Conservation (phyloP, 2,888 invertebrate genomes). For the Ochropleura plecta region DNA sequence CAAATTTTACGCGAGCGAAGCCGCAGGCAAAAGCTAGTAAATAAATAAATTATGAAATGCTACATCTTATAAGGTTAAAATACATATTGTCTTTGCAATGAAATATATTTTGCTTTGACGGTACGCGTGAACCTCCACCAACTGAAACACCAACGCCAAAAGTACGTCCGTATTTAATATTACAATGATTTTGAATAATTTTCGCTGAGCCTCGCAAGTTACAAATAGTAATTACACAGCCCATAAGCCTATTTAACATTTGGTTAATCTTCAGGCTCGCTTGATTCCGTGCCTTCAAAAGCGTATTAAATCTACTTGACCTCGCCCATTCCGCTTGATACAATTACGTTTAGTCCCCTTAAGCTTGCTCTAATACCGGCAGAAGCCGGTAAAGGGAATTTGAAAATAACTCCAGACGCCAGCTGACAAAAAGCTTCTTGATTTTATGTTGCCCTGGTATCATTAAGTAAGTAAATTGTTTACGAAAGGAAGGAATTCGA, state of each 20-base stretch:
- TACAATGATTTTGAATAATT: constrained; percentile 29
- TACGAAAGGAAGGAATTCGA: constrained; percentile 23
- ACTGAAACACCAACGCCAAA: neutral
- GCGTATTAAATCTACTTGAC: constrained; percentile 61
- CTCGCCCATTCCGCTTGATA: constrained; percentile 56
- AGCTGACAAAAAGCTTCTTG: constrained; percentile 46
- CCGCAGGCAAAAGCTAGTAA: too few relatives aligned
- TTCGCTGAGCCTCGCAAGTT: constrained; percentile 19
- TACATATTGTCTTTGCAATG: neutral
- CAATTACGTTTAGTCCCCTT: constrained; percentile 65
- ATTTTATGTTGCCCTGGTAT: constrained; percentile 38
- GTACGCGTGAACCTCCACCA: neutral
- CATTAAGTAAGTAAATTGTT: constrained; percentile 33
- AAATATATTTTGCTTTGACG: neutral
- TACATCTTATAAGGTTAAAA: neutral
- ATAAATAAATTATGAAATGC: too few relatives aligned
- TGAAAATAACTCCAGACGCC: constrained; percentile 49
- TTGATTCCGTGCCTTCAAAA: constrained; percentile 38
- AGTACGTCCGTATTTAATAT: neutral
- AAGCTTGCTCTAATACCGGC: constrained; percentile 55
- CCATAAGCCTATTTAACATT: constrained; percentile 48
- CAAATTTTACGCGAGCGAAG: too few relatives aligned
- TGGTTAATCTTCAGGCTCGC: constrained; percentile 40
- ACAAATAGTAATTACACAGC: constrained; percentile 40
- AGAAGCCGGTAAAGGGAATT: constrained; percentile 58